phyloP scores from a whole-genome alignment of 1,140 invertebrate species.

The Manduca sexta region DNA sequence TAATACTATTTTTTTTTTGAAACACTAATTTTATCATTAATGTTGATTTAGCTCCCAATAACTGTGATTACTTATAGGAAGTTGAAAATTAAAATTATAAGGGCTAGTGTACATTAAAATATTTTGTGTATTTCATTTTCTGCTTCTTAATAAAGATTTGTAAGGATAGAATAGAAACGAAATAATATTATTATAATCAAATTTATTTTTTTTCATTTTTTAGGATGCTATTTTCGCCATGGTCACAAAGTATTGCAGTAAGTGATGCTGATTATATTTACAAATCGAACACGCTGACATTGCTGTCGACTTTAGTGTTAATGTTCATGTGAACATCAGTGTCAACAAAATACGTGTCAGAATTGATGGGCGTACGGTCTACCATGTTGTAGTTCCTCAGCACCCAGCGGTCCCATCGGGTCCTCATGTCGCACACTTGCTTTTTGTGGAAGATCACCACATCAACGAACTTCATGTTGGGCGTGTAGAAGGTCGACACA shows the following conservation, averaged over 20 bases:
- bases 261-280: background rate
- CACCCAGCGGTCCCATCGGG: conserved; percentile 47
- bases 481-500: conserved; percentile 60
- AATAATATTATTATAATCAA: background rate
- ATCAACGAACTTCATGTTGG: conserved; percentile 76
- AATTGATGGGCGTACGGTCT: conserved; percentile 20
- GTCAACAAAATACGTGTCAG: conserved; percentile 32
- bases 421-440: conserved; percentile 49
- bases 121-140: no score
- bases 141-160: background rate
- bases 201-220: conserved; percentile 3
- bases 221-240: background rate
- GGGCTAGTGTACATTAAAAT: no score
- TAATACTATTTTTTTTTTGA: no score
- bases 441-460: conserved; percentile 75
- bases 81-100: no score
- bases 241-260: background rate
- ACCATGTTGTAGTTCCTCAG: conserved; percentile 45
- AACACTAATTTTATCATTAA: no score
- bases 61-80: no score
- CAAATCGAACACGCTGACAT: conserved; percentile 5
- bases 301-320: conserved; percentile 30
- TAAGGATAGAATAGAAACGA: background rate
- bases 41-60: no score
- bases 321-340: conserved; percentile 26